Conservation (phyloP, 2,888 invertebrate species). For the Drosophila yooni region DNA sequence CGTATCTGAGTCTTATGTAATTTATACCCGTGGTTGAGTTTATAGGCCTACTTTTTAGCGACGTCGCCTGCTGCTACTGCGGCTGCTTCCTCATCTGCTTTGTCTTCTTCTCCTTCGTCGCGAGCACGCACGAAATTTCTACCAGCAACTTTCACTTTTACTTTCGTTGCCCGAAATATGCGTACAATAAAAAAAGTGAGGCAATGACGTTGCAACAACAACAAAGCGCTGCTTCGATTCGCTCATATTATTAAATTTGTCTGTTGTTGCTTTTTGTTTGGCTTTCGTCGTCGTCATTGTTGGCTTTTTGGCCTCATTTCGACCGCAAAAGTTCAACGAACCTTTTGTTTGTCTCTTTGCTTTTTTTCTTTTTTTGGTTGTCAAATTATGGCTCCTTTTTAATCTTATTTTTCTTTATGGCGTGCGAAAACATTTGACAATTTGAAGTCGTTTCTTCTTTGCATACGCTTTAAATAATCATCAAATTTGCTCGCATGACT, state of each 20-base stretch:
- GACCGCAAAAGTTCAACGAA: conserved; percentile 66
- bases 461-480: conserved; percentile 56
- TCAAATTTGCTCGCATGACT: conserved; percentile 10
- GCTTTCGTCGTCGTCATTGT: conserved; percentile 49
- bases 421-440: conserved; percentile 50
- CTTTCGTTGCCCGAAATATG: conserved; percentile 65
- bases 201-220: conserved; percentile 47
- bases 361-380: not conserved
- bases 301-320: conserved; percentile 70
- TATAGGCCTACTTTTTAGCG: not conserved
- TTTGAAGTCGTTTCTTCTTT: conserved; percentile 39
- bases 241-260: conserved; percentile 53
- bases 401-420: conserved; percentile 30
- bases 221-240: conserved; percentile 32
- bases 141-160: conserved; percentile 79
- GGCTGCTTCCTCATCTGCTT: not conserved
- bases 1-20: not conserved
- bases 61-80: not conserved
- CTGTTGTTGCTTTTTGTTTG: conserved; percentile 27
- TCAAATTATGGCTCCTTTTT: conserved; percentile 38
- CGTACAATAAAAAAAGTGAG: conserved; percentile 40
- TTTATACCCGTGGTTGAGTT: too few relatives aligned
- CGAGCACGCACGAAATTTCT: conserved; percentile 65
- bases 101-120: conserved; percentile 4
- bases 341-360: conserved; percentile 27